These are phyloP conservation scores for Scytalopus superciliaris DNA, from an alignment of 2,113 vertebrate genomes.

Conservation along the genomic window DNA sequence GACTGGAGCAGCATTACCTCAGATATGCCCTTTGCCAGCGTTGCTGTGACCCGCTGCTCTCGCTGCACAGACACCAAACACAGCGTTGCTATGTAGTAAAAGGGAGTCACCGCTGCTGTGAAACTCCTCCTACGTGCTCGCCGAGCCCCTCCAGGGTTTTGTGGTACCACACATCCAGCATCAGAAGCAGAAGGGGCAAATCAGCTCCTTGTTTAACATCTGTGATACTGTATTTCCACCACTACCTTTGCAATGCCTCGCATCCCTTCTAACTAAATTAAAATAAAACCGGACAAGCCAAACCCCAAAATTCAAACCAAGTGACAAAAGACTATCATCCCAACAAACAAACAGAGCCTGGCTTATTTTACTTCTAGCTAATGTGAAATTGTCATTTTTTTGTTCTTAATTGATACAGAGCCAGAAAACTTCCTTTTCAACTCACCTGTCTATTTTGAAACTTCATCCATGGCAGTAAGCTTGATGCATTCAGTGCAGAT, in stretches of 20 bases:
- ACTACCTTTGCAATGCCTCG: not conserved
- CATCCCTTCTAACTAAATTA: not conserved
- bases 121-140: fast-evolving
- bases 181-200: not conserved
- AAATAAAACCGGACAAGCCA: not conserved
- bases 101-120: not conserved
- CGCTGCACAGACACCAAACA: not conserved
- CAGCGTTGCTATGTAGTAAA: not conserved
- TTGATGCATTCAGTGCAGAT: not conserved
- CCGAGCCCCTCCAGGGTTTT: not conserved
- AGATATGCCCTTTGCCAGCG: fast-evolving
- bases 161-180: not conserved
- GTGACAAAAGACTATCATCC: not conserved
- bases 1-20: not conserved
- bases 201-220: not conserved
- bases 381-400: not conserved
- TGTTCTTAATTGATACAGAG: not conserved
- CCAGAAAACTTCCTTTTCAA: not conserved
- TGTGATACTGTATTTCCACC: fast-evolving
- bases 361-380: not conserved
- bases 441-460: not conserved
- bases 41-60: not conserved
- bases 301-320: not conserved
- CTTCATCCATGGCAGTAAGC: not conserved
- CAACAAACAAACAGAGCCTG: not conserved